These are phyloP conservation scores for Karalla daura DNA, from an alignment of 2,797 vertebrate species.

Conservation along the genomic window DNA sequence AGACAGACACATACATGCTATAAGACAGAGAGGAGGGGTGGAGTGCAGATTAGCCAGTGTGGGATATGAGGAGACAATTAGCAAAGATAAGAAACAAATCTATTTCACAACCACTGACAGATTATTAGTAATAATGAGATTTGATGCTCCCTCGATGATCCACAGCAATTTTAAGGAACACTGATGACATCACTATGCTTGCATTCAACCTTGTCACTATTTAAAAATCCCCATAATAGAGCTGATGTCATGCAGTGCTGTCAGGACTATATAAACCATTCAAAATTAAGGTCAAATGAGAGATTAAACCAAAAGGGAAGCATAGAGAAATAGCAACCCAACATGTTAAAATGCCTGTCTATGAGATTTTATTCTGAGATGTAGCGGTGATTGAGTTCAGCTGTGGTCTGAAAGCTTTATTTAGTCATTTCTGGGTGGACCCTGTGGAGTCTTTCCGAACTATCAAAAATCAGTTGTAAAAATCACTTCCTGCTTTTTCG, in stretches of 20 bases:
- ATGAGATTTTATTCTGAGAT: background rate
- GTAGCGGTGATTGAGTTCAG: background rate
- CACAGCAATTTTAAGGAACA: background rate
- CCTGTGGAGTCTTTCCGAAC: conserved; percentile 19
- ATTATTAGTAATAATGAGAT: conserved; percentile 9
- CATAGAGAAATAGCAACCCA: background rate
- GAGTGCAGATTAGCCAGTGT: conserved; percentile 14
- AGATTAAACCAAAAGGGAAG: background rate
- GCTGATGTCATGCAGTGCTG: background rate
- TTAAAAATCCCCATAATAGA: background rate
- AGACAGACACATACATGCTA: conserved; percentile 73
- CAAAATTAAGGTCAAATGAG: background rate
- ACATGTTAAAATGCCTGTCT: background rate
- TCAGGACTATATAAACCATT: background rate
- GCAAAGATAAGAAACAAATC: conserved; percentile 57
- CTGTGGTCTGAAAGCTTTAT: conserved; percentile 3
- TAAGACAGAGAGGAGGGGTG: conserved; percentile 36
- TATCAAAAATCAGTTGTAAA: conserved; percentile 44
- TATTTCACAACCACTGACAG: conserved; percentile 39
- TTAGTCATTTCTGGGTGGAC: conserved; percentile 13
- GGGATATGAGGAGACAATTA: conserved; percentile 56
- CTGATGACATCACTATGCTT: background rate
- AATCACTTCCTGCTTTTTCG: conserved; percentile 28
- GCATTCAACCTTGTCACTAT: background rate
- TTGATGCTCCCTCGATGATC: background rate